Percentiles rank a stretch among this genome's conserved stretches.
Evolutionary conservation across 2,888 invertebrate species (phyloP).

Genomic region (Macaria liturata): DNA sequence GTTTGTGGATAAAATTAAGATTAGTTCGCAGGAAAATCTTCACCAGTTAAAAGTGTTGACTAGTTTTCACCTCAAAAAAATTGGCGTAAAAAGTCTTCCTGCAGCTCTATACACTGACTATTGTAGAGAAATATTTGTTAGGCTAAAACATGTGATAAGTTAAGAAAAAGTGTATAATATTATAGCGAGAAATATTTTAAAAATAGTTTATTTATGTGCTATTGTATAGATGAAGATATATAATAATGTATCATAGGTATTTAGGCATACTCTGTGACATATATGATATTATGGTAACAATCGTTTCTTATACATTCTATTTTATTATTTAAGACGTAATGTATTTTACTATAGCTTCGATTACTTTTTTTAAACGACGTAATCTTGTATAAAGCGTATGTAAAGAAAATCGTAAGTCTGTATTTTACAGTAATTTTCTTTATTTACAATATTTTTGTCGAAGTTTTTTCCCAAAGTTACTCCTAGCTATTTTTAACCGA

Average conservation of each 20-base stretch:
- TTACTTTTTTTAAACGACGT: too few relatives aligned
- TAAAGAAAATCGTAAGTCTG: too few relatives aligned
- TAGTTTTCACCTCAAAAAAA: slow-evolving; percentile 22
- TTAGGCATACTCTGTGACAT: slow-evolving; percentile 47
- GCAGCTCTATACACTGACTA: slow-evolving; percentile 84
- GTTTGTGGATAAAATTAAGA: too few relatives aligned
- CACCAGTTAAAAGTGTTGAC: slow-evolving; percentile 28
- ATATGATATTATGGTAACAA: slow-evolving; percentile 32
- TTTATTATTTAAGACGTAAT: neutral
- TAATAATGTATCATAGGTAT: slow-evolving; percentile 56
- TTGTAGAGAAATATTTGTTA: slow-evolving; percentile 77
- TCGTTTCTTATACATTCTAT: slow-evolving; percentile 32
- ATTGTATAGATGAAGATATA: slow-evolving; percentile 60
- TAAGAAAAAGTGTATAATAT: slow-evolving; percentile 65
- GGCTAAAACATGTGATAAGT: slow-evolving; percentile 80
- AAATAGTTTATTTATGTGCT: slow-evolving; percentile 64
- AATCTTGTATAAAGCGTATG: too few relatives aligned
- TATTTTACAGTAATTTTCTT: too few relatives aligned
- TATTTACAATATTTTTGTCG: too few relatives aligned
- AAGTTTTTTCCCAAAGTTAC: too few relatives aligned
- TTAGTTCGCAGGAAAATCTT: too few relatives aligned
- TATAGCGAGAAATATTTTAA: slow-evolving; percentile 64
- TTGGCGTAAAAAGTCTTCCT: slow-evolving; percentile 80
- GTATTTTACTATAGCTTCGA: too few relatives aligned
- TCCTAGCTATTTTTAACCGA: too few relatives aligned